Conservation (phyloP, 2,888 invertebrate genomes). For the Branchinecta sandiegonensis region DNA sequence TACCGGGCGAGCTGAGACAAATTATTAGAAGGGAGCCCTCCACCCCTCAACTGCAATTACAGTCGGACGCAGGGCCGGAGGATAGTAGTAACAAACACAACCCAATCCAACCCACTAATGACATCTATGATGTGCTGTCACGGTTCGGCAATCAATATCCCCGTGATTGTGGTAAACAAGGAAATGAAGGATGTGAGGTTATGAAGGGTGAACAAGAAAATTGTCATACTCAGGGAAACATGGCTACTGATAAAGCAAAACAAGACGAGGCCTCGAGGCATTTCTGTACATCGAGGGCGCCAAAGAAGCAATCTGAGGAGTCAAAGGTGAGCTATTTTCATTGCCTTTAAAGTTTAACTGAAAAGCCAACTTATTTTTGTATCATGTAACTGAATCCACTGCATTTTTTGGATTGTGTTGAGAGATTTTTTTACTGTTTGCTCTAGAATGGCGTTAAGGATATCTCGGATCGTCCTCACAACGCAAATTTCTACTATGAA, state of each 20-base stretch:
- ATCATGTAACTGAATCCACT: too few species aligned
- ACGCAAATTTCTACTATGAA: too few species aligned
- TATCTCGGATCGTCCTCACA: too few species aligned
- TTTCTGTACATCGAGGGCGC: background rate
- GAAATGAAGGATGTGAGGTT: conserved; percentile 12
- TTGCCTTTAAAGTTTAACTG: too few species aligned
- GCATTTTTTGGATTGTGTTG: too few species aligned
- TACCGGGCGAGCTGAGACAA: background rate
- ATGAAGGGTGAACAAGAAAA: conserved; percentile 12
- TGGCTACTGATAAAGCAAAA: background rate
- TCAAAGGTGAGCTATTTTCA: background rate
- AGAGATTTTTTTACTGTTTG: too few species aligned
- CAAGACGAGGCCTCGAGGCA: background rate
- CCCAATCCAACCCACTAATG: conserved; percentile 14
- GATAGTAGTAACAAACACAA: conserved; percentile 2
- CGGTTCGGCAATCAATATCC: conserved; percentile 10
- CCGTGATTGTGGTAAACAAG: conserved; percentile 1
- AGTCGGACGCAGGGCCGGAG: background rate
- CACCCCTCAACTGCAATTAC: background rate
- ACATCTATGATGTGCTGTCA: conserved; percentile 16
- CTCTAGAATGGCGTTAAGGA: too few species aligned
- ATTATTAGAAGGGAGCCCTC: too few species aligned
- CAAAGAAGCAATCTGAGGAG: background rate
- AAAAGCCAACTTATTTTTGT: too few species aligned
- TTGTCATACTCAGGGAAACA: background rate